phyloP scores from a whole-genome alignment of 2,888 invertebrate genomes.

The Ormyrus labotus region DNA sequence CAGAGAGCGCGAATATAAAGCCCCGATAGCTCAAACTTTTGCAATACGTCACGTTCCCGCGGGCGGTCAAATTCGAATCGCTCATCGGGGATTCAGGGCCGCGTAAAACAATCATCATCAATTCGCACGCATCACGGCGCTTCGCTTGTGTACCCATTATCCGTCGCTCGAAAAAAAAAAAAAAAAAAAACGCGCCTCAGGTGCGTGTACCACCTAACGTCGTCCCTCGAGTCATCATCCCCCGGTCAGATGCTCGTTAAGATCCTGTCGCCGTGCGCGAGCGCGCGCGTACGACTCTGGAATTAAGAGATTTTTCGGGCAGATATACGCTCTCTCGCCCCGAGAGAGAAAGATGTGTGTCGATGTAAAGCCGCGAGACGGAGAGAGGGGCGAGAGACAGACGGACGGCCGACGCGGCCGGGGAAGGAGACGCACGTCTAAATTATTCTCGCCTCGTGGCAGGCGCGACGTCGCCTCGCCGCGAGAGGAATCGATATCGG shows the following conservation, averaged over 20 bases:
- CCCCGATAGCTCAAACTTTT: too few relatives aligned
- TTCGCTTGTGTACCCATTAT: conserved; percentile 31
- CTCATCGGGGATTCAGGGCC: too few relatives aligned
- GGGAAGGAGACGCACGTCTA: conserved; percentile 31
- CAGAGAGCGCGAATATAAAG: too few relatives aligned
- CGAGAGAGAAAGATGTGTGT: too few relatives aligned
- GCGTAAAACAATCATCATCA: too few relatives aligned
- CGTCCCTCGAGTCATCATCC: conserved; percentile 46
- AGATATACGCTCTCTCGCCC: neutral
- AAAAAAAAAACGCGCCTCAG: conserved; percentile 38
- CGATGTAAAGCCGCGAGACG: too few relatives aligned
- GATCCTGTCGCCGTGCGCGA: conserved; percentile 71
- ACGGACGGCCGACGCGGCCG: neutral
- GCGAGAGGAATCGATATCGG: too few relatives aligned
- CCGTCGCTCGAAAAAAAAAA: conserved; percentile 11
- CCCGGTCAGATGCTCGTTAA: conserved; percentile 71
- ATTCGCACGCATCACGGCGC: neutral
- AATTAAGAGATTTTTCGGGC: conserved; percentile 48
- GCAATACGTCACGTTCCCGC: too few relatives aligned
- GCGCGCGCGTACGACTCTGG: conserved; percentile 50
- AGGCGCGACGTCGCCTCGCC: conserved; percentile 29
- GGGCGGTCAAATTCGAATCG: too few relatives aligned
- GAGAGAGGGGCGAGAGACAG: neutral
- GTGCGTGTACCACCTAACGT: neutral
- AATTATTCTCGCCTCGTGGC: conserved; percentile 50